phyloP scores from a whole-genome alignment of 2,797 vertebrate genomes.

The Discoglossus pictus region DNA sequence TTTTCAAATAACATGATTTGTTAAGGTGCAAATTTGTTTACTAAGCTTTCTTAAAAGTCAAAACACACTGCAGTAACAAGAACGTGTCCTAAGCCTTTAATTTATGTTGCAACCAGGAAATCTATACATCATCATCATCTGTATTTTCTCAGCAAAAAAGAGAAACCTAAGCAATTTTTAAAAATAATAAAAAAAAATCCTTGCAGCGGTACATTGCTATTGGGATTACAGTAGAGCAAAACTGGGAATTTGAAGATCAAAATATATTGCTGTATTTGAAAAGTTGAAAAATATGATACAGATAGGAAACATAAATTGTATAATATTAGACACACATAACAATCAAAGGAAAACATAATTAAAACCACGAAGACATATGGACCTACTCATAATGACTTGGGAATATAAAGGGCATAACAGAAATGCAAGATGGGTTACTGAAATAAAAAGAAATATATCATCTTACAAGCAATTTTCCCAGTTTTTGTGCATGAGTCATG shows the following conservation, averaged over 20 bases:
- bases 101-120: conserved; percentile 21
- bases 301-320: conserved; percentile 35
- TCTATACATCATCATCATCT: conserved; percentile 24
- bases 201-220: not conserved
- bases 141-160: not conserved
- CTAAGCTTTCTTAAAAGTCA: conserved; percentile 16
- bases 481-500: no score
- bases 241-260: conserved; percentile 7
- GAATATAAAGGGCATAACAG: not conserved
- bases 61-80: conserved; percentile 8
- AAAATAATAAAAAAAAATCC: conserved; percentile 17
- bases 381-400: conserved; percentile 2
- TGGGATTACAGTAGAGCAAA: conserved; percentile 13
- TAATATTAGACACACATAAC: conserved; percentile 12
- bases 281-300: conserved; percentile 24
- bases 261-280: conserved; percentile 12
- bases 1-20: conserved; percentile 28
- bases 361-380: conserved; percentile 19
- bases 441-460: conserved; percentile 7
- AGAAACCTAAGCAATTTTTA: conserved; percentile 16
- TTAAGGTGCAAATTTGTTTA: conserved; percentile 34
- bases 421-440: conserved; percentile 1
- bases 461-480: no score
- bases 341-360: conserved; percentile 37
- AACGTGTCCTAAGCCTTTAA: conserved; percentile 21